Conservation (phyloP, 1,140 invertebrate genomes). For the Ericerus pela region DNA sequence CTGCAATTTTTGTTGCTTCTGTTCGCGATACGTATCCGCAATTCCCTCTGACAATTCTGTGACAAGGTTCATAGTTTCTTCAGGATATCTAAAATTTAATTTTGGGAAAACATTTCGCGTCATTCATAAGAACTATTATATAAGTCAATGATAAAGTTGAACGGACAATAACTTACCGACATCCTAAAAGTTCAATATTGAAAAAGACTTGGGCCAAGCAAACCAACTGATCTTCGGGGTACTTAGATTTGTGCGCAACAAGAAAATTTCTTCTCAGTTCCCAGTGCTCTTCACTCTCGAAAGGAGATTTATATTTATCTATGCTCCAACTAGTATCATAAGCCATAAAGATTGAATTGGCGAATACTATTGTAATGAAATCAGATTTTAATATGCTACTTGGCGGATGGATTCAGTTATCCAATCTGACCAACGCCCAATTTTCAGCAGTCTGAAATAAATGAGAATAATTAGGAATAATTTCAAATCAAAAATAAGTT, state of each 20-base stretch:
- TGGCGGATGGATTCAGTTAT: too few relatives aligned
- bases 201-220: slow-evolving; percentile 68
- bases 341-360: too few relatives aligned
- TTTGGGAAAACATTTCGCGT: not conserved
- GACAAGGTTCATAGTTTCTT: slow-evolving; percentile 59
- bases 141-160: not conserved
- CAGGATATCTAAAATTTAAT: slow-evolving; percentile 47
- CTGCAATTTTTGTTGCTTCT: slow-evolving; percentile 48
- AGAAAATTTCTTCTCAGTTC: slow-evolving; percentile 58
- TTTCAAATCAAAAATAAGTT: too few relatives aligned
- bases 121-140: not conserved
- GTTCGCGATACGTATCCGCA: slow-evolving; percentile 47
- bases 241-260: slow-evolving; percentile 49
- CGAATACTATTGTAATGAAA: too few relatives aligned
- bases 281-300: slow-evolving; percentile 75
- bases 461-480: too few relatives aligned
- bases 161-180: slow-evolving; percentile 41
- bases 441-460: too few relatives aligned
- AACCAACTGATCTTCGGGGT: slow-evolving; percentile 54
- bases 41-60: slow-evolving; percentile 55
- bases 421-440: too few relatives aligned
- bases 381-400: too few relatives aligned
- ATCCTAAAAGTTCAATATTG: slow-evolving; percentile 70
- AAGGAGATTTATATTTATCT: slow-evolving; percentile 46
- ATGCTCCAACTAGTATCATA: slow-evolving; percentile 39